Conservation (phyloP, 1,140 invertebrate genomes). For the Psix sp. region DNA sequence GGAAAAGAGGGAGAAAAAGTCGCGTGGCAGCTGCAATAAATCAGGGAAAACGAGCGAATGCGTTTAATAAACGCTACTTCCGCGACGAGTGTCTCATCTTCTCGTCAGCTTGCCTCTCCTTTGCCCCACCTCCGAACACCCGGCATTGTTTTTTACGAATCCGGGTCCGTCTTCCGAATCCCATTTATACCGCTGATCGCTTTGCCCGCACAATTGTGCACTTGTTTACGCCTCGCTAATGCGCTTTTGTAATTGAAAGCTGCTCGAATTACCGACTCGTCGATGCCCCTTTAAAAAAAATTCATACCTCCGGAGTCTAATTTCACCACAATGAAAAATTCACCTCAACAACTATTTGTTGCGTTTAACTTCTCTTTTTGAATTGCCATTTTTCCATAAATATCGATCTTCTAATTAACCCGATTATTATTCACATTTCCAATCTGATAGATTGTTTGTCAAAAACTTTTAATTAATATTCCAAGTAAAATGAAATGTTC, state of each 20-base stretch:
- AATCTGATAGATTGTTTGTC: too few species aligned
- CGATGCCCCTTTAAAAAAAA: background rate
- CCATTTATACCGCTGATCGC: slow-evolving; percentile 9
- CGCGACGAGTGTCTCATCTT: slow-evolving; percentile 25
- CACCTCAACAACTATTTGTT: too few species aligned
- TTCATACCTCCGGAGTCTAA: background rate
- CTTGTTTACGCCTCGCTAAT: slow-evolving; percentile 17
- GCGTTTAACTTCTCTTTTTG: too few species aligned
- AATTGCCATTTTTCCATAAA: too few species aligned
- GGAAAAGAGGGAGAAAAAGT: slow-evolving; percentile 20
- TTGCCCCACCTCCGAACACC: background rate
- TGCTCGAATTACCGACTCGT: slow-evolving; percentile 1
- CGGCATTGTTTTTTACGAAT: slow-evolving; percentile 8
- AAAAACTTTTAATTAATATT: too few species aligned
- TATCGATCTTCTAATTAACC: too few species aligned
- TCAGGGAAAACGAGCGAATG: slow-evolving; percentile 23
- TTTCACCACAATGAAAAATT: background rate
- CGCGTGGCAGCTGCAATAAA: slow-evolving; percentile 27
- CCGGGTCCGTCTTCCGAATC: background rate
- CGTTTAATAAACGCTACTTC: slow-evolving; percentile 37
- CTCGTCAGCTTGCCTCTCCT: background rate
- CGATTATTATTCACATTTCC: too few species aligned
- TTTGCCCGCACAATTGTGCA: slow-evolving; percentile 19
- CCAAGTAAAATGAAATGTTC: too few species aligned
- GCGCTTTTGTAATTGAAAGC: slow-evolving; percentile 26